Percentiles rank a stretch among this genome's conserved stretches.
phyloP scores from a whole-genome alignment of 2,113 vertebrate genomes.

The Microcebus jonahi region DNA sequence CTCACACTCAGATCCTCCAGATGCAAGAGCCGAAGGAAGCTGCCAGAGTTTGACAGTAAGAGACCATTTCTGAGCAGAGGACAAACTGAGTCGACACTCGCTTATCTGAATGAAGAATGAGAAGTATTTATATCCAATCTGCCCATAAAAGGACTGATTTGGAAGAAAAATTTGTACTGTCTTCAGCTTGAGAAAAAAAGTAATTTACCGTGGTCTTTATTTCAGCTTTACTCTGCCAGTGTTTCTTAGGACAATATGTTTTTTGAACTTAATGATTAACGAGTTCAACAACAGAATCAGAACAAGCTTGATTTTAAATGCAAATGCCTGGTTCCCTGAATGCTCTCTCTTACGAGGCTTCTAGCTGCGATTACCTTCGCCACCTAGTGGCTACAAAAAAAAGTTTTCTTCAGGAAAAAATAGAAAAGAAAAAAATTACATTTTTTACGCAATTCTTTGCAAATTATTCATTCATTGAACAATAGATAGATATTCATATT shows the following conservation, averaged over 20 bases:
- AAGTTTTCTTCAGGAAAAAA: not conserved
- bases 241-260: not conserved
- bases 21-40: constrained; percentile 1
- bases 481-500: too few species aligned
- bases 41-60: constrained; percentile 17
- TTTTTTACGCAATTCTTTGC: not conserved
- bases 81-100: not conserved
- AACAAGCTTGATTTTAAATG: constrained; percentile 24
- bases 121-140: not conserved
- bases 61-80: constrained; percentile 17
- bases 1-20: not conserved
- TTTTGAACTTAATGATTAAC: not conserved
- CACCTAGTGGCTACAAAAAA: constrained; percentile 22
- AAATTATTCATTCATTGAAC: not conserved
- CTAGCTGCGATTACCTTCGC: not conserved
- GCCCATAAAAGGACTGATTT: constrained; percentile 18
- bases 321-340: not conserved
- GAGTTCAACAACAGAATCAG: not conserved
- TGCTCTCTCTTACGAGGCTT: not conserved
- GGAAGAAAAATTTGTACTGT: not conserved
- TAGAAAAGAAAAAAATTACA: not conserved
- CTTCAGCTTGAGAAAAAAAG: constrained; percentile 4
- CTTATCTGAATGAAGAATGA: constrained; percentile 33
- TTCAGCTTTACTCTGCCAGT: not conserved
- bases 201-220: not conserved